Evolutionary conservation across 2,888 invertebrate species (phyloP).

Genomic region (Rugalucina vietnamica): DNA sequence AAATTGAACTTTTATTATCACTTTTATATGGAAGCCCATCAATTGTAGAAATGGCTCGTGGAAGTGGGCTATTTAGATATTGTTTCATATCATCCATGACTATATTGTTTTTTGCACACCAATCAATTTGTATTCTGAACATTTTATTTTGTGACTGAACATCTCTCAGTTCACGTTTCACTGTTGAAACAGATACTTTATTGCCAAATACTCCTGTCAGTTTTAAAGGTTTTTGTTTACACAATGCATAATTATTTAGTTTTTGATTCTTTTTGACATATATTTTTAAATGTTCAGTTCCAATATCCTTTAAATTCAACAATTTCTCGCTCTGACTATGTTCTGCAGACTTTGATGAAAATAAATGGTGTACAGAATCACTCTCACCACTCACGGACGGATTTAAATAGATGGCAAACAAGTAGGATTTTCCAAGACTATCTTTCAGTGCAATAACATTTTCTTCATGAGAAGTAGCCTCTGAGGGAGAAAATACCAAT

Average conservation of each 20-base stretch:
- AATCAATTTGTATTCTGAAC: conserved; percentile 8
- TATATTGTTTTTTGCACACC: conserved; percentile 4
- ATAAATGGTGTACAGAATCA: neutral
- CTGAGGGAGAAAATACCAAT: neutral
- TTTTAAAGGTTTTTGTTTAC: neutral
- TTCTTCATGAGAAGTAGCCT: neutral
- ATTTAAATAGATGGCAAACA: neutral
- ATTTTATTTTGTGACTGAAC: neutral
- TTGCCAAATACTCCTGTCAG: neutral
- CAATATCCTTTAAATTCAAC: neutral
- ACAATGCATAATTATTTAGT: neutral
- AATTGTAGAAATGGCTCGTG: neutral
- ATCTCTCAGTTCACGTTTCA: conserved; percentile 11
- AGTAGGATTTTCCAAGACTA: neutral
- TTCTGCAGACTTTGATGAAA: neutral
- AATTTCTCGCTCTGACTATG: neutral
- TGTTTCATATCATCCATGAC: conserved; percentile 1
- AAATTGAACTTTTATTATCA: neutral
- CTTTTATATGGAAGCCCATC: neutral
- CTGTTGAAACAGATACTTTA: neutral
- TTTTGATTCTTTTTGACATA: neutral
- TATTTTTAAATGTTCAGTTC: neutral
- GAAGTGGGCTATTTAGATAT: neutral
- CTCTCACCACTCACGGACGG: neutral
- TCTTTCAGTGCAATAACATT: neutral